A percentile compares a stretch with the other conserved stretches of the same genome.
Evolutionary conservation across 2,113 vertebrate genomes (phyloP).

Genomic region (Mastomys natalensis): DNA sequence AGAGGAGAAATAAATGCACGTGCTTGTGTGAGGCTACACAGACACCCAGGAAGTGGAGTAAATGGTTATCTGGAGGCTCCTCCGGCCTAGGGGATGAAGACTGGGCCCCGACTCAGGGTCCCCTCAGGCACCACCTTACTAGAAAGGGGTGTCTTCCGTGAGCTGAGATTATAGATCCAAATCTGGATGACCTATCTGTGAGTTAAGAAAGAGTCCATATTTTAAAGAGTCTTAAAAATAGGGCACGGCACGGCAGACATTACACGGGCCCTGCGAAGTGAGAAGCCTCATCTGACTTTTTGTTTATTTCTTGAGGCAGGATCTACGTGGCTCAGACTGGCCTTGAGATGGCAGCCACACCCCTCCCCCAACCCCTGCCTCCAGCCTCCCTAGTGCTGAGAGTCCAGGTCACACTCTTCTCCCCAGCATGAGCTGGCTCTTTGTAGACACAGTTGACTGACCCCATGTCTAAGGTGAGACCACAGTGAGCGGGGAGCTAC

Average conservation of each 20-base stretch:
- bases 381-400: neutral
- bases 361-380: neutral
- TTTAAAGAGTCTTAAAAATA: neutral
- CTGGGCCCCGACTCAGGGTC: no score
- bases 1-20: neutral
- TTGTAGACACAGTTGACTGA: neutral
- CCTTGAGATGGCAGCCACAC: neutral
- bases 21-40: neutral
- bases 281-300: neutral
- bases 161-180: neutral
- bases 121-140: no score
- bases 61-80: neutral
- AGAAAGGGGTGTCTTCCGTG: neutral
- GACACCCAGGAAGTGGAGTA: neutral
- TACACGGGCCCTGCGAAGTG: no score
- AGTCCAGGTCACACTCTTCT: neutral
- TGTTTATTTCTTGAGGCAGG: neutral
- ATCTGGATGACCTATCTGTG: neutral
- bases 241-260: neutral
- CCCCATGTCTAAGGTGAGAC: neutral
- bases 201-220: neutral
- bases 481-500: neutral
- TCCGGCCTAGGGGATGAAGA: neutral
- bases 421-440: neutral
- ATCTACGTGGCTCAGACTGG: neutral